Evolutionary conservation across 2,888 invertebrate genomes (phyloP).

Genomic region (Steinernema scapterisci): DNA sequence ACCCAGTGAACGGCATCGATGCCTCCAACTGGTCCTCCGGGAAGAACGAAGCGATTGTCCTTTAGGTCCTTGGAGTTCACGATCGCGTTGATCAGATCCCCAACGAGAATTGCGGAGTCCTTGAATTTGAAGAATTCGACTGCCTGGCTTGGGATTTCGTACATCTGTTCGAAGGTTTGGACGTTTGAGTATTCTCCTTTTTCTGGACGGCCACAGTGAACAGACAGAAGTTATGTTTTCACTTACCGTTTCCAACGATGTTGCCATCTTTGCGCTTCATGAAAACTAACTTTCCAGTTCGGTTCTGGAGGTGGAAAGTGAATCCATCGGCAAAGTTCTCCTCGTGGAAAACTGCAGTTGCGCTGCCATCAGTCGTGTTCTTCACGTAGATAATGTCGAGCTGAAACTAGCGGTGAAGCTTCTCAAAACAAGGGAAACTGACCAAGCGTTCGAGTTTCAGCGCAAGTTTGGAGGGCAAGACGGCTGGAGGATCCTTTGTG

Average conservation of each 20-base stretch:
- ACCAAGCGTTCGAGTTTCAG: not conserved
- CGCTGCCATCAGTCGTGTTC: not conserved
- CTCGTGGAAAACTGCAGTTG: not conserved
- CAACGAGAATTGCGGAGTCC: not conserved
- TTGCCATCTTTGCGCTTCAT: constrained; percentile 1
- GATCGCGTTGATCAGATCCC: constrained; percentile 8
- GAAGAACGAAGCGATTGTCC: not conserved
- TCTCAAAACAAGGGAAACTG: not conserved
- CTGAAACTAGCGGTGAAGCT: not conserved
- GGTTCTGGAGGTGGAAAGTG: not conserved
- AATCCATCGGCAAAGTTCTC: not conserved
- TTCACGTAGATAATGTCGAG: constrained; percentile 9
- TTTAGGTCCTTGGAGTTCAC: not conserved
- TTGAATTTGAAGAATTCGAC: not conserved
- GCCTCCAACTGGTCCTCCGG: not conserved
- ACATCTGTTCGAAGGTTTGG: not conserved
- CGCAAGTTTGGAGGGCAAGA: not conserved
- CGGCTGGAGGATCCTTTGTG: not conserved
- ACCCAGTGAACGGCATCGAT: constrained; percentile 10
- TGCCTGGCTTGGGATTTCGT: not conserved
- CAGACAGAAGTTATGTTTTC: not conserved
- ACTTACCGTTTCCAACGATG: not conserved
- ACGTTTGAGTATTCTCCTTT: too few relatives aligned
- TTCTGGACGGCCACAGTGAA: not conserved
- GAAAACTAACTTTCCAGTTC: constrained; percentile 6